Base-by-base conservation (phyloP, 2,888 invertebrate species). In the Lepidonotus clava region DNA sequence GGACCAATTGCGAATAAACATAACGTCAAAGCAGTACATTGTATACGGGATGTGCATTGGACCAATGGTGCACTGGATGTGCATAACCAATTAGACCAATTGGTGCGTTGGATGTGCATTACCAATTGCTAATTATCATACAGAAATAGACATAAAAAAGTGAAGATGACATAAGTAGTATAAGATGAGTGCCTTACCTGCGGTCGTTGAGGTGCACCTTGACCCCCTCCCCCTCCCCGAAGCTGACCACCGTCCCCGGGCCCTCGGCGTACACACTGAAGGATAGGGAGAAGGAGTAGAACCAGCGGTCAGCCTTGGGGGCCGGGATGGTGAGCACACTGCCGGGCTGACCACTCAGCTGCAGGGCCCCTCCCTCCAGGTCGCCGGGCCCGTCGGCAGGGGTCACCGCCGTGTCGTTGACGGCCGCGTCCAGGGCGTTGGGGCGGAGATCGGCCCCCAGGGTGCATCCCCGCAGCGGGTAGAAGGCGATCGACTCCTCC, bases 231-330 rank as follows among this genome's bases (percentile, higher is more conserved):
- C 36, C 38, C 24, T 38, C 76, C n/a, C 76, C 76, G 38, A 76
- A 76, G 21, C 36, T 21, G 4, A 76, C 4, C 76, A 76, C 36
- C 34, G 24, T 28, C 24, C 76, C 76, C 1, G 76, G 11, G 36
- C 38, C 24, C 38, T 40, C 18, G 1, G 38, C 76, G 38, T 76
- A 76, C 5, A 76, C 18, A 14, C 38, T 28, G 36, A 76, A 76
- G 1, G 76, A 76, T 1, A 76, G 8, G 40, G 76, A 76, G 76
- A 76, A 76, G 1, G 36, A 36, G 18, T 34, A 76, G 76, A 76
- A 76, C 76, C 76, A 76, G 11, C 36, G 21, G 4, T 76, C 76
- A n/a, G 36, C 14, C 11, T 38, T 76, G 8, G 76, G 76, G 1
- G 36, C 32, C 34, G 34, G 21, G 24, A 76, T 76, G 76, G 76